A percentile compares a stretch with the other conserved stretches of the same genome.
These are phyloP conservation scores for Perognathus longimembris DNA, from an alignment of 2,113 vertebrate species.

Conservation along the genomic window DNA sequence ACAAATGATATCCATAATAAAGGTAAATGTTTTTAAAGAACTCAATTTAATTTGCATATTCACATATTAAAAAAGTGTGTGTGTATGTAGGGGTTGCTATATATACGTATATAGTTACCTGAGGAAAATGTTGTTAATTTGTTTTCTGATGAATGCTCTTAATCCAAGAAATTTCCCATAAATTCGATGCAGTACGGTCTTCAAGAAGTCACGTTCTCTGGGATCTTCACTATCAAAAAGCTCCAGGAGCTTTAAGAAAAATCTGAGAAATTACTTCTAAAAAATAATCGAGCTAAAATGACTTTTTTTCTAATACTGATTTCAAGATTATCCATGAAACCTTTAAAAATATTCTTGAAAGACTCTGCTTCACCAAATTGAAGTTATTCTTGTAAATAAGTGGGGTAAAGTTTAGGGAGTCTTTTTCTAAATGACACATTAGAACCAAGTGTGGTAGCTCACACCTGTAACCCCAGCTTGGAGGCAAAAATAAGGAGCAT, in stretches of 20 bases:
- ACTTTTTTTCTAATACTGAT: slow-evolving; percentile 65
- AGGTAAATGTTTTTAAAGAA: background rate
- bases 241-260: slow-evolving; percentile 93
- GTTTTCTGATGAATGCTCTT: slow-evolving; percentile 98
- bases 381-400: slow-evolving; percentile 54
- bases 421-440: background rate
- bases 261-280: slow-evolving; percentile 82
- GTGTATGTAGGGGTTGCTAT: too few species aligned
- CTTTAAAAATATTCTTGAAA: background rate
- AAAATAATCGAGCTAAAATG: slow-evolving; percentile 77
- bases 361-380: background rate
- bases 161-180: slow-evolving; percentile 98
- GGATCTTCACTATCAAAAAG: slow-evolving; percentile 99
- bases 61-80: background rate
- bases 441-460: too few species aligned
- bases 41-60: background rate
- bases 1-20: background rate
- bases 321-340: slow-evolving; percentile 44
- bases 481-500: too few species aligned
- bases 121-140: slow-evolving; percentile 99
- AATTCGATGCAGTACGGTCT: slow-evolving; percentile 98
- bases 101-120: slow-evolving; percentile 85
- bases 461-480: too few species aligned
- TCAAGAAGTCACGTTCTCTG: slow-evolving; percentile 97
- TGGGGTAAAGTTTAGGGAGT: slow-evolving; percentile 3